Base-by-base conservation (phyloP, 2,797 vertebrate genomes). In the Macroramphosus scolopax region DNA sequence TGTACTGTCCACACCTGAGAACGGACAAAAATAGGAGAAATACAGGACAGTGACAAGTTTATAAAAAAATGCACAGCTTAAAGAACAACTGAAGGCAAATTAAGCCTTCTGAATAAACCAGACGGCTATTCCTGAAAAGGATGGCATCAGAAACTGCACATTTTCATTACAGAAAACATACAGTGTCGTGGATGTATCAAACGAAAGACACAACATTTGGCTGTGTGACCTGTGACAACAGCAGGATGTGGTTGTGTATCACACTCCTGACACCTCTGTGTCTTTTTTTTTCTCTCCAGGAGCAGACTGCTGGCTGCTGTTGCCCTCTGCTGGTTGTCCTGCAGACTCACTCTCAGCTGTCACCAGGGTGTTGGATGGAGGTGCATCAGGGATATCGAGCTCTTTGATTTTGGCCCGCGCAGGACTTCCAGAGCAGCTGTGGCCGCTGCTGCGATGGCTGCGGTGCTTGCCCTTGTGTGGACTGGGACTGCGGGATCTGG, bases 401-500 rank as follows among this genome's bases (percentile, higher is more conserved):
- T 78, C 84, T 15, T 91, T 90, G 42, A 87, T 86, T 41, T 90
- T 88, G 65, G 88, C 76, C 37, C 85, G 77, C 22, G 85, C 78
- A 1, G 72, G 74, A 56, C 80, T 87, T 55, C 53, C 9, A 25
- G 92, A 92, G 36, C 41, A 78, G 43, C 81, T 79, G 14, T 41
- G 62, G 62, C 70, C 80, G 50, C 60, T 29, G 3, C 76, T 73
- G 37, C 78, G 87, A 61, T 87, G 93, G 2, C 84, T 66, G 44
- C 85, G 86, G 35, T 77, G 81, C 46, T 91, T 93, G 75, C 83
- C 77, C 66, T 89, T 90, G 56, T 81, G 87, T 0, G 92, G 93
- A 42, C 94, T 96, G 50, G 94, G 89, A 63, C 92, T 95, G 24
- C 92, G 91, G 37, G 94, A 95, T 49, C 91, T 90, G 15, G 88